phyloP scores from a whole-genome alignment of 2,797 vertebrate species.

The Tauraco hartlaubi region DNA sequence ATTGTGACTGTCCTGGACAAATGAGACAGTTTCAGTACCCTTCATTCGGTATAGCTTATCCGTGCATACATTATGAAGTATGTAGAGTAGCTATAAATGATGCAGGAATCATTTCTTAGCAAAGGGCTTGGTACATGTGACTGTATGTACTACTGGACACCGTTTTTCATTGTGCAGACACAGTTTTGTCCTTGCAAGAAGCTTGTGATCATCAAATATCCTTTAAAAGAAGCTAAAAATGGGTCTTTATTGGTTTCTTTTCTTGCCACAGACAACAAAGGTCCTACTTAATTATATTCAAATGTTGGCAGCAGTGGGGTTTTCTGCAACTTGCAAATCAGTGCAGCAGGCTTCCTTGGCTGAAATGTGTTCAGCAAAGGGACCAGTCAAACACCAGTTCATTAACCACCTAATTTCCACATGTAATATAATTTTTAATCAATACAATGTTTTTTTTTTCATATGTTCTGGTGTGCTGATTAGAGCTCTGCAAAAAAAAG shows the following conservation, averaged over 20 bases:
- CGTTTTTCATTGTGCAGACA: not conserved
- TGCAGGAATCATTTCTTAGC: not conserved
- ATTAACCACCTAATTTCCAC: not conserved
- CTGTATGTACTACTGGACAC: not conserved
- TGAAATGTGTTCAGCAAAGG: constrained; percentile 3
- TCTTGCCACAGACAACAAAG: not conserved
- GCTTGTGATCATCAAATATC: not conserved
- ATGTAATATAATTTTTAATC: not conserved
- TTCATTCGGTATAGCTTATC: not conserved
- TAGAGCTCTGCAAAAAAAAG: not conserved
- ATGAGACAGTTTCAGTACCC: not conserved
- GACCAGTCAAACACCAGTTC: not conserved
- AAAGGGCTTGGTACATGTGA: not conserved
- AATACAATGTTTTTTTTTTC: not conserved
- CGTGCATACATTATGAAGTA: not conserved
- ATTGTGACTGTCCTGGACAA: constrained; percentile 1
- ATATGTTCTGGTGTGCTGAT: not conserved
- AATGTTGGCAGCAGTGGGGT: not conserved
- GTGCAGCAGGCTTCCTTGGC: not conserved
- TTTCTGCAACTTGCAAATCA: constrained; percentile 20
- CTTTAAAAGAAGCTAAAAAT: constrained; percentile 1
- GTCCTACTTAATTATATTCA: constrained; percentile 19
- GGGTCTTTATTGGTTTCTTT: not conserved
- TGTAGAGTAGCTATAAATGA: not conserved
- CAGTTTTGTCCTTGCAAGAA: not conserved